Percentiles rank a stretch among this genome's conserved stretches.
Evolutionary conservation across 2,888 invertebrate species (phyloP).

Genomic region (Lasioglossum malachurum): DNA sequence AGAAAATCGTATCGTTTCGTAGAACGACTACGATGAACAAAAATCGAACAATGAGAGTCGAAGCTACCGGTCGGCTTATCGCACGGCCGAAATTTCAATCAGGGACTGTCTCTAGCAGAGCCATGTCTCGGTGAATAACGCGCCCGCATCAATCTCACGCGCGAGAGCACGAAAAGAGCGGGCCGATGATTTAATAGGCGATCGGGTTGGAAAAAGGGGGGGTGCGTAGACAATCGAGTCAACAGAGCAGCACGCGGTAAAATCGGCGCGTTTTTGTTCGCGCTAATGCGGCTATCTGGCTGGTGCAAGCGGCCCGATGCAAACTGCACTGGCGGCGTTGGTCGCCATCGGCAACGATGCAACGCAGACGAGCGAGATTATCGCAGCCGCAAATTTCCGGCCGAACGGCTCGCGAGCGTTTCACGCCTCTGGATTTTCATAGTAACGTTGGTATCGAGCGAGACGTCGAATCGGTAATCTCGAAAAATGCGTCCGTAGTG

Average conservation of each 20-base stretch:
- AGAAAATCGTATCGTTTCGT: no score
- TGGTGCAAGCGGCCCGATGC: neutral
- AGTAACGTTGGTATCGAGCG: neutral
- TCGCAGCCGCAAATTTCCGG: conserved; percentile 12
- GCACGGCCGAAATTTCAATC: neutral
- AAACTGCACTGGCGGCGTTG: neutral
- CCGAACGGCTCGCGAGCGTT: conserved; percentile 2
- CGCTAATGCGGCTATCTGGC: conserved; percentile 11
- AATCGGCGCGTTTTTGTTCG: conserved; percentile 8
- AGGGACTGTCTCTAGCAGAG: neutral
- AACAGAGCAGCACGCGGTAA: neutral
- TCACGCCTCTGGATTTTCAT: conserved; percentile 6
- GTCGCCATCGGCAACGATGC: neutral
- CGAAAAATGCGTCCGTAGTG: neutral
- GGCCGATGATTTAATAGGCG: conserved; percentile 12
- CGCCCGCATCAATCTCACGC: conserved; percentile 1
- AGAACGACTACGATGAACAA: neutral
- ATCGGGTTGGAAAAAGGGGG: neutral
- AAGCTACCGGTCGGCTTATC: neutral
- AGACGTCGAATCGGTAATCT: neutral
- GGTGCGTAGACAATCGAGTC: neutral
- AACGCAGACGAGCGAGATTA: neutral
- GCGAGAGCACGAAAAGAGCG: neutral
- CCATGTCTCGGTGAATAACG: conserved; percentile 1
- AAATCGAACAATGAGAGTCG: neutral